phyloP scores from a whole-genome alignment of 2,888 invertebrate genomes.

The Stenoptilia bipunctidactyla region DNA sequence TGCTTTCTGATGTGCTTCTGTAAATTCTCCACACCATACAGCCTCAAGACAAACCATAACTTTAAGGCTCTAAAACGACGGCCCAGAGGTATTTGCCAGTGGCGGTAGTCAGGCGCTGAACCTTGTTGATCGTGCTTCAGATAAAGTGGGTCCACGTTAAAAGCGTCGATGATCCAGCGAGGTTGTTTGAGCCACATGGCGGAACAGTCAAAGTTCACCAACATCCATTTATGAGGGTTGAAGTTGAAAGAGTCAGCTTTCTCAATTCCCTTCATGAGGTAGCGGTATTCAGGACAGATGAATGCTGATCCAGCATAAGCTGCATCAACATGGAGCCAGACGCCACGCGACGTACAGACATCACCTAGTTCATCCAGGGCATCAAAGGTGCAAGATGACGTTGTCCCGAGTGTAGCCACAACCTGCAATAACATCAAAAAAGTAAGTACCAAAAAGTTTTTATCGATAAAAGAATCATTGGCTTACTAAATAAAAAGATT shows the following conservation, averaged over 20 bases:
- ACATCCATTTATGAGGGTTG: slow-evolving; percentile 99
- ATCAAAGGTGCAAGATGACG: slow-evolving; percentile 96
- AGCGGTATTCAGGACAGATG: slow-evolving; percentile 96
- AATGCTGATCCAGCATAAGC: slow-evolving; percentile 97
- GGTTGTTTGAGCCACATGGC: slow-evolving; percentile 96
- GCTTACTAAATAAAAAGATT: slow-evolving; percentile 12
- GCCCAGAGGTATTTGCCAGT: slow-evolving; percentile 97
- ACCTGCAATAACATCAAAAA: slow-evolving; percentile 55
- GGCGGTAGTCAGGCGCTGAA: slow-evolving; percentile 92
- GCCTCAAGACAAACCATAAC: slow-evolving; percentile 93
- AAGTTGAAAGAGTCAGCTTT: slow-evolving; percentile 97
- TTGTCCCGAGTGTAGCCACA: slow-evolving; percentile 93
- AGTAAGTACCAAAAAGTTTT: neutral
- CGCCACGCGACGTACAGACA: slow-evolving; percentile 80
- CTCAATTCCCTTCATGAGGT: slow-evolving; percentile 90
- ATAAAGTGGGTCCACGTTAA: slow-evolving; percentile 97
- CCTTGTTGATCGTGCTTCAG: slow-evolving; percentile 94
- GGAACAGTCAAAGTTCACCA: slow-evolving; percentile 99
- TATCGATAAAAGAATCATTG: neutral
- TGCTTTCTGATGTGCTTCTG: slow-evolving; percentile 90
- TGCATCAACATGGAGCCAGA: slow-evolving; percentile 97
- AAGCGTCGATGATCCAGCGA: slow-evolving; percentile 91
- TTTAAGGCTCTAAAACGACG: slow-evolving; percentile 93
- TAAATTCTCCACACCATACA: slow-evolving; percentile 90
- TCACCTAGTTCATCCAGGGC: slow-evolving; percentile 88